Evolutionary conservation across 2,888 invertebrate genomes (phyloP).

Genomic region (Tanytarsus gracilentus): DNA sequence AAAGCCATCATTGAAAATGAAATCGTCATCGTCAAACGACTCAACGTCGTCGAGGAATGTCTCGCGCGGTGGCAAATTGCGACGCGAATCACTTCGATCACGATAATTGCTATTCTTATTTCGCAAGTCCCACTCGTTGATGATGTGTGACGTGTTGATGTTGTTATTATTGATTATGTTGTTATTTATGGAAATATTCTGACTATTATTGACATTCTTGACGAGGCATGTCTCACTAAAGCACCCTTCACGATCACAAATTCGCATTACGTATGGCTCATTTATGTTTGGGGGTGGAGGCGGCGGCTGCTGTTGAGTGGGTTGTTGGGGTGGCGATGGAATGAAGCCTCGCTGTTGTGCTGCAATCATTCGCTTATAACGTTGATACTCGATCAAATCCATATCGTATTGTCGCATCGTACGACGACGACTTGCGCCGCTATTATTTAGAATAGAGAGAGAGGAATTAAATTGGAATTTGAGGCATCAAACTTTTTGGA

Average conservation of each 20-base stretch:
- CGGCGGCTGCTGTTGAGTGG: neutral
- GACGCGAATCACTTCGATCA: slow-evolving; percentile 5
- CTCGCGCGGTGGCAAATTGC: slow-evolving; percentile 10
- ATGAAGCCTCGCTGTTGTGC: neutral
- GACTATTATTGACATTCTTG: slow-evolving; percentile 24
- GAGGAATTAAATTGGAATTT: neutral
- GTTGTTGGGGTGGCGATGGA: neutral
- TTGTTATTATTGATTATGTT: slow-evolving; percentile 21
- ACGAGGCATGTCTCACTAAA: slow-evolving; percentile 29
- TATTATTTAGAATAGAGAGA: neutral
- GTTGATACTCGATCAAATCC: slow-evolving; percentile 27
- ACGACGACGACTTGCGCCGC: slow-evolving; percentile 4
- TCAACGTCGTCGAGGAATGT: slow-evolving; percentile 21
- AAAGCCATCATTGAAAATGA: slow-evolving; percentile 22
- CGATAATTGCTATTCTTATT: slow-evolving; percentile 18
- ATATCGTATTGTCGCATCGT: slow-evolving; percentile 15
- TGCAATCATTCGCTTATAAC: slow-evolving; percentile 17
- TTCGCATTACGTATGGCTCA: neutral
- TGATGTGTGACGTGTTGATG: slow-evolving; percentile 10
- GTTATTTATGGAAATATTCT: slow-evolving; percentile 21
- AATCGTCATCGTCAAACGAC: slow-evolving; percentile 18
- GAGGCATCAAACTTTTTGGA: neutral
- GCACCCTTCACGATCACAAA: slow-evolving; percentile 29
- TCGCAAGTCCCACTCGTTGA: slow-evolving; percentile 22
- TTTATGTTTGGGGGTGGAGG: no score